Base-by-base conservation (phyloP, 2,888 invertebrate species). In the Xylota sylvarum region DNA sequence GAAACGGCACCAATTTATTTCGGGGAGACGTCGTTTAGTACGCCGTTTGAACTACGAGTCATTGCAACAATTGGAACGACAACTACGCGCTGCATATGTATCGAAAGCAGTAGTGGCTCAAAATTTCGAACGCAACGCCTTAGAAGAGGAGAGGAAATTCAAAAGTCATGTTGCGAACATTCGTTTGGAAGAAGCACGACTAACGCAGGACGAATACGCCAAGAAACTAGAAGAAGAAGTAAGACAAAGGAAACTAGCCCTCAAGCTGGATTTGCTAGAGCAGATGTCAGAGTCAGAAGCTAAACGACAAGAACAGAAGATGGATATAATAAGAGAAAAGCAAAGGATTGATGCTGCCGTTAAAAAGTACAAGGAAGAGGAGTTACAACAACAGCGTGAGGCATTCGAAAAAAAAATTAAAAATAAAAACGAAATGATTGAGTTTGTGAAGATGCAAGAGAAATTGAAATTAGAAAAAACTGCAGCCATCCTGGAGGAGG, bases 61-160 rank as follows among this genome's bases (percentile, higher is more conserved):
- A 89, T 91, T 96, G 23, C 70, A 62, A 17, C 48, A 40, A 1
- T 30, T 85, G 23, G 95, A 95, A 89, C 91, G 93, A 5, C 94
- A 95, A 89, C 90, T 96, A 62, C 93, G 94, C 77, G 92, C 94
- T 40, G 96, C 95, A 0, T 96, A 96, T 89, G 93, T 94, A 58
- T 93, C 93, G 70, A 96, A 96, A 91, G 94, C 94, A 76, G 90
- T 95, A 69, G 91, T 93, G 56, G 94, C 94, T 7, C 96, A 96
- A 90, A 92, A 95, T 19, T 94, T 94, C 5, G 95, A 95, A 90
- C 94, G 94, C 88, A 93, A 1, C 23, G 23, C 23, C 23, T 23
- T 23, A 23, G 3, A 1, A 23, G 23, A 23, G 23, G 23, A 23
- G 23, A 23, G 23, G 2, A 23, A 23, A 23, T n/a, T n/a, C n/a